phyloP scores from a whole-genome alignment of 1,140 invertebrate genomes.

The Lepidostoma basale region DNA sequence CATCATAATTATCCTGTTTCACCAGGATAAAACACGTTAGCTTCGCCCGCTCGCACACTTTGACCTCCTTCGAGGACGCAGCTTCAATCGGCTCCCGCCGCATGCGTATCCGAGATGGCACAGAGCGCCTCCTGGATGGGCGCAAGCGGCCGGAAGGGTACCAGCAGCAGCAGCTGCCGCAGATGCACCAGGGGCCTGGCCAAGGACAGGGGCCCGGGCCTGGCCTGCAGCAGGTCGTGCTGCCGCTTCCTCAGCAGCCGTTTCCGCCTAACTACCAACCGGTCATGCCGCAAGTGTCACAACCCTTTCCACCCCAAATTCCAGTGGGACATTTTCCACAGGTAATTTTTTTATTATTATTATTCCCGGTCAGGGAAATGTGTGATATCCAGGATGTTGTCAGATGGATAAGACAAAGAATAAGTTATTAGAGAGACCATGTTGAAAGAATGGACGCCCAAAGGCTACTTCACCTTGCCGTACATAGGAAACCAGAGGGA shows the following conservation, averaged over 20 bases:
- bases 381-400: too few species aligned
- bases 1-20: conserved; percentile 13
- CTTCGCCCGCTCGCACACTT: conserved; percentile 83
- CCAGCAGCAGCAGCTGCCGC: conserved; percentile 38
- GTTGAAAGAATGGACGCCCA: too few species aligned
- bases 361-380: too few species aligned
- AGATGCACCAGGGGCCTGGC: conserved; percentile 47
- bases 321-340: conserved; percentile 41
- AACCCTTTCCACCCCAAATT: conserved; percentile 37
- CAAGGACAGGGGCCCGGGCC: conserved; percentile 36
- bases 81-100: conserved; percentile 57
- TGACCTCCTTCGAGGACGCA: conserved; percentile 80
- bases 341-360: conserved; percentile 3
- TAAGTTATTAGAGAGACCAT: too few species aligned
- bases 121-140: conserved; percentile 49
- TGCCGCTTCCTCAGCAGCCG: conserved; percentile 27
- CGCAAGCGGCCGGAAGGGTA: conserved; percentile 40
- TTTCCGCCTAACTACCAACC: conserved; percentile 37
- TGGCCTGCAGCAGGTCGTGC: conserved; percentile 16
- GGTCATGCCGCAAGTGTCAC: conserved; percentile 30
- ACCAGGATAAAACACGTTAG: conserved; percentile 85
- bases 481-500: too few species aligned
- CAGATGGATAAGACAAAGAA: too few species aligned
- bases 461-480: too few species aligned
- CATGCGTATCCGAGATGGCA: conserved; percentile 56